phyloP scores from a whole-genome alignment of 2,113 vertebrate species.

The Oenanthe melanoleuca region DNA sequence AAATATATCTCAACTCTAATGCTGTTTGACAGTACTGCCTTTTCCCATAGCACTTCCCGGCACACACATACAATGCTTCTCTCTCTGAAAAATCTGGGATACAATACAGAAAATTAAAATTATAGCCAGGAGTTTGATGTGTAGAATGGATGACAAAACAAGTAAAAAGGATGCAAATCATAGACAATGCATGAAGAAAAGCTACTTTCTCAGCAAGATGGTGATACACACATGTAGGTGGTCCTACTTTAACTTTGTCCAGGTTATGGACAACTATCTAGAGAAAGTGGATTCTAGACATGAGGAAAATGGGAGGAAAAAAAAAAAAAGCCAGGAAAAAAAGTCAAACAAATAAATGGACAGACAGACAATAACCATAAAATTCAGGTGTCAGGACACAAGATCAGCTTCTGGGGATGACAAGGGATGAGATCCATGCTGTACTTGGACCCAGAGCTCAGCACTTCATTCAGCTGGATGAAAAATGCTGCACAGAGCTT shows the following conservation, averaged over 20 bases:
- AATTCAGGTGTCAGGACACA: background rate
- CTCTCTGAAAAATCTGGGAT: background rate
- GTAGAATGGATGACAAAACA: background rate
- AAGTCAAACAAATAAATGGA: background rate
- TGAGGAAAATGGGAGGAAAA: rapidly evolving
- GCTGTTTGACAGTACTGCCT: background rate
- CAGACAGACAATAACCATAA: background rate
- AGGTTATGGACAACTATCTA: background rate
- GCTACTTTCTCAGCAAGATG: background rate
- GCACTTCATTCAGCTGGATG: background rate
- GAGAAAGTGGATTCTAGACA: background rate
- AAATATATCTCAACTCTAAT: background rate
- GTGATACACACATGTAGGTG: background rate
- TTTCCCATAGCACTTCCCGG: background rate
- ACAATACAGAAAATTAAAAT: background rate
- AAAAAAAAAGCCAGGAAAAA: background rate
- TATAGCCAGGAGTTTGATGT: background rate
- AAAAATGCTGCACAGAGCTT: background rate
- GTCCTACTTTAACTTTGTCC: background rate
- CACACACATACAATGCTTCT: rapidly evolving
- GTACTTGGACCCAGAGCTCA: background rate
- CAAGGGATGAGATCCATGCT: rapidly evolving
- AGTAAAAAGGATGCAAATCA: background rate
- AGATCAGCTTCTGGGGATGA: background rate
- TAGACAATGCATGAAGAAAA: rapidly evolving